Evolutionary conservation across 1,140 invertebrate species (phyloP), one percentile per base, ranked within the genome.

Genomic region (Neodiprion fabricii): DNA sequence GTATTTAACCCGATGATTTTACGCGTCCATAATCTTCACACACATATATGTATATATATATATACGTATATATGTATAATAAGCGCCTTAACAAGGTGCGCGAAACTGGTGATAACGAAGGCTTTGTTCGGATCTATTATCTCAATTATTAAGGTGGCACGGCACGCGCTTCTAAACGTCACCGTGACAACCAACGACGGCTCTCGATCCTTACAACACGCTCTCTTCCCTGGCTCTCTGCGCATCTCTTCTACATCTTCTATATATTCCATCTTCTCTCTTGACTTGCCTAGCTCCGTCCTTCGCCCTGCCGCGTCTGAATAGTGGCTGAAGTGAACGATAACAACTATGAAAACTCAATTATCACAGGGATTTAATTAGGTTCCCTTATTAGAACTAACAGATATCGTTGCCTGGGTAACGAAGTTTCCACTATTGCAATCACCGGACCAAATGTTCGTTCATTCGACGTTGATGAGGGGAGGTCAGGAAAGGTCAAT

Each of bases 301-400:
- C 28, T 5, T 40, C 5, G 28, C 28, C 28, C 28, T 4, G 53
- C n/a, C 53, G 53, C n/a, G 11, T 61, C 53, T 61, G 53, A 61
- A 61, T 61, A 14, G 53, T 14, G 53, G 53, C 53, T 61, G 53
- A 61, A 61, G 53, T 8, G 53, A 61, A 61, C 53, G 53, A 61
- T 61, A 61, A 61, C 53, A 61, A 61, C 53, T 61, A 61, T 61
- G 53, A 61, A 61, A 61, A 61, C 53, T 61, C n/a, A 61, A 61
- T 61, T 61, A 61, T 61, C 53, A n/a, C 8, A 61, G 53, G 3
- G 53, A 12, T 7, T 61, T 61, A 61, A 61, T 61, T 61, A 61
- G 53, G 53, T 61, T 61, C n/a, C 53, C 53, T 61, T 61, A 61
- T 61, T 61, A 61, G 53, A 53, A 61, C 53, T 61, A 8, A 8